A percentile compares a stretch with the other conserved stretches of the same genome.
Evolutionary conservation across 2,888 invertebrate genomes (phyloP).

Genomic region (Leptopilina syphax): DNA sequence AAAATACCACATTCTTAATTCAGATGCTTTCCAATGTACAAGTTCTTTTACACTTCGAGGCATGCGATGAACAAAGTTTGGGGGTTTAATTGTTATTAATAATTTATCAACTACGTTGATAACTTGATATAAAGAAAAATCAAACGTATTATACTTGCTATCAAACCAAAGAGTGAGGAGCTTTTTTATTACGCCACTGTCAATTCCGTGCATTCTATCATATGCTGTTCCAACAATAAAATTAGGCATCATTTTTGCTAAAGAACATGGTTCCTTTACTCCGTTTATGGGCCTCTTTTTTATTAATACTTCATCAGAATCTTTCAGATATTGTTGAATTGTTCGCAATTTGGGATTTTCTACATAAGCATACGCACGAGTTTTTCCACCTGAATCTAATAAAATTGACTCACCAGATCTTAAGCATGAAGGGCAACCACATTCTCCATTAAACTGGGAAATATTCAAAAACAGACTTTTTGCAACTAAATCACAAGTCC

Average conservation of each 20-base stretch:
- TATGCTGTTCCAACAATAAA: conserved; percentile 46
- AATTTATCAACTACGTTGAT: conserved; percentile 38
- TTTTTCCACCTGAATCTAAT: conserved; percentile 26
- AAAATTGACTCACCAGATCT: conserved; percentile 43
- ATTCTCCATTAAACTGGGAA: conserved; percentile 49
- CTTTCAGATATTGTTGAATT: conserved; percentile 43
- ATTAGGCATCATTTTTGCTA: conserved; percentile 49
- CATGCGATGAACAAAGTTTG: conserved; percentile 50
- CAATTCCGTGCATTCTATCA: conserved; percentile 51
- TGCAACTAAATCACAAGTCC: conserved; percentile 45
- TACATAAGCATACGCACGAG: conserved; percentile 48
- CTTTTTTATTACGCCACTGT: conserved; percentile 49
- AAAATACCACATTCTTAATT: conserved; percentile 52
- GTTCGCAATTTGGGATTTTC: conserved; percentile 44
- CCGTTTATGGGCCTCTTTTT: conserved; percentile 46
- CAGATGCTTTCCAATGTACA: conserved; percentile 56
- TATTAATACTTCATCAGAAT: conserved; percentile 36
- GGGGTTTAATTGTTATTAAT: conserved; percentile 48
- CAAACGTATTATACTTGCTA: conserved; percentile 23
- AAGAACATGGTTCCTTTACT: conserved; percentile 44
- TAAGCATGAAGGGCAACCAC: conserved; percentile 48
- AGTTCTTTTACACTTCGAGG: conserved; percentile 46
- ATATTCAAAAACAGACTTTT: conserved; percentile 51
- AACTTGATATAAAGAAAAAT: conserved; percentile 43
- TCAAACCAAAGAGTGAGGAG: conserved; percentile 46